Evolutionary conservation across 92 coral and sea anemone genomes (phyloP), one percentile per base, ranked within the genome.

Genomic region (Pocillopora meandrina): DNA sequence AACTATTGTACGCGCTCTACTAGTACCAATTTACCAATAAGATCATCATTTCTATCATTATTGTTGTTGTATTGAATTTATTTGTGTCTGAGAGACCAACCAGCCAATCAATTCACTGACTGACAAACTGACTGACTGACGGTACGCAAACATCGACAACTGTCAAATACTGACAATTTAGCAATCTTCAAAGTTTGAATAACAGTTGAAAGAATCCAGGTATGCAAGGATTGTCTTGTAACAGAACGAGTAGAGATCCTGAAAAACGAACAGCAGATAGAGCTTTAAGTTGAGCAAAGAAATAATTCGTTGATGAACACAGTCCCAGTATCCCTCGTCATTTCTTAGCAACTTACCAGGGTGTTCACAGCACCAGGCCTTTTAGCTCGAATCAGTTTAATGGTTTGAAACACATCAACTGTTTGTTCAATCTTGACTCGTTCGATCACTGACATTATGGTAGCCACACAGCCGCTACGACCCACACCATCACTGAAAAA

Each of bases 171-270:
- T 70, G 12, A 70, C n/a, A 16, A 49, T 35, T 70, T 55, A 70
- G 33, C 55, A 70, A 15, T 70, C 74, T 16, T 52, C 74, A 70
- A 80, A 80, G 66, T 80, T 80, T 31, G 84, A 20, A 71, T 80
- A 80, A 14, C 47, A 13, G 26, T 14, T 68, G 47, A 80, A 80
- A 58, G 84, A 80, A 34, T 80, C 75, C 84, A 80, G 63, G 75
- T 80, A 80, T 2, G 55, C 76, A 9, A 4, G 84, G 56, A 66
- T 59, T 71, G 84, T 47, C 84, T 67, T 34, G 76, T 80, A 80
- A 71, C 84, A 80, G 60, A 80, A 80, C 84, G 2, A 26, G 76
- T 80, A 80, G 20, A 8, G 75, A 5, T 71, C 84, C 84, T 80
- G 75, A 67, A 68, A 80, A 26, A 33, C 10, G 56, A 16, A 67